These are phyloP conservation scores for Sylvia borin DNA, from an alignment of 2,797 vertebrate species.

Conservation along the genomic window DNA sequence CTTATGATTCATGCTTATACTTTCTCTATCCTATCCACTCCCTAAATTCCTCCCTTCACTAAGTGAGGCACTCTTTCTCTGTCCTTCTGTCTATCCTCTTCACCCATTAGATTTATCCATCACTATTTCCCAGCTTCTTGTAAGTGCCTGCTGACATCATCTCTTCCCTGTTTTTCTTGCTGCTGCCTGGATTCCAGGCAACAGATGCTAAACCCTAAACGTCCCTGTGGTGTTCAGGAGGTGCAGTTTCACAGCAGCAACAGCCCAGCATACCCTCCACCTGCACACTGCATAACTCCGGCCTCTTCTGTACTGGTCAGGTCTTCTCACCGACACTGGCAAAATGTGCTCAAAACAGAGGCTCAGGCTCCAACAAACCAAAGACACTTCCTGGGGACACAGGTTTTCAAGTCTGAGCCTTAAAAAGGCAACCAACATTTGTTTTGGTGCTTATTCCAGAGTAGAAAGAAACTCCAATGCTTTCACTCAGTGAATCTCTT, in stretches of 20 bases:
- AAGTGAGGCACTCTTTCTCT: neutral
- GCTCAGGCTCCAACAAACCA: neutral
- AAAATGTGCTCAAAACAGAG: neutral
- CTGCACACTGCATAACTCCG: accelerated
- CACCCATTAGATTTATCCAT: neutral
- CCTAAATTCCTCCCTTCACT: neutral
- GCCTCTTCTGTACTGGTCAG: neutral
- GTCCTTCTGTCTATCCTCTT: neutral
- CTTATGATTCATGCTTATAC: neutral
- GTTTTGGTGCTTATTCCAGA: neutral
- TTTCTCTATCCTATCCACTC: neutral
- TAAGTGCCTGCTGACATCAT: accelerated
- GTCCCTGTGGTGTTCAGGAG: neutral
- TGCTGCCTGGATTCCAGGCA: neutral
- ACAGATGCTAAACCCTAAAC: neutral
- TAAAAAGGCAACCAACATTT: neutral
- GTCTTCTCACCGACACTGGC: neutral
- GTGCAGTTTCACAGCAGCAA: neutral
- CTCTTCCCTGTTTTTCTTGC: neutral
- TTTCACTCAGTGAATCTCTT: neutral
- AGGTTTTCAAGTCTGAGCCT: neutral
- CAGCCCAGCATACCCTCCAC: neutral
- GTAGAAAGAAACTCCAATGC: neutral
- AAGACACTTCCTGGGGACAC: neutral
- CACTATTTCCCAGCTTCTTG: neutral